Percentiles rank a stretch among this genome's conserved stretches.
Conservation (phyloP, 1,140 invertebrate genomes). For the Camponotus vicinus region DNA sequence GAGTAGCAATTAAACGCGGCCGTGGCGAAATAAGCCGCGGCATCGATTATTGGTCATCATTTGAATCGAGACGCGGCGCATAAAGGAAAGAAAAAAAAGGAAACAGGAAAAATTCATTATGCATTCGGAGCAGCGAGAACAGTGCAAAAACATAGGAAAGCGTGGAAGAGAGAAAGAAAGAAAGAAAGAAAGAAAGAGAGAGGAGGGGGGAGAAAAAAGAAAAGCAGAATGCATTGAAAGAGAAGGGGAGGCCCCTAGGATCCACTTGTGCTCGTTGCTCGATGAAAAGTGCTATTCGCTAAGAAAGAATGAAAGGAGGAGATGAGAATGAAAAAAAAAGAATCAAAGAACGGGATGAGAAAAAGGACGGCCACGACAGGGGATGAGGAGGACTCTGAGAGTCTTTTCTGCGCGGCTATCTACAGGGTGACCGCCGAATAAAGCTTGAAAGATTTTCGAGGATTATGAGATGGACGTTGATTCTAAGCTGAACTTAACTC, state of each 20-base stretch:
- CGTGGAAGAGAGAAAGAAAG: no score
- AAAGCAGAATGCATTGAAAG: conserved; percentile 5
- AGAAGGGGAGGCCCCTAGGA: conserved; percentile 29
- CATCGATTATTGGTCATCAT: conserved; percentile 60
- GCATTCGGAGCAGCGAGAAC: conserved; percentile 55
- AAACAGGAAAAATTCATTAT: conserved; percentile 67
- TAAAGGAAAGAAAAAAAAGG: neutral
- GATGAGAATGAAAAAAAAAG: conserved; percentile 35
- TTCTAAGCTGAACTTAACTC: conserved; percentile 49
- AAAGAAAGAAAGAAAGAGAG: neutral
- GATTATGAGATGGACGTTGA: conserved; percentile 61
- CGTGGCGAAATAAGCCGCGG: conserved; percentile 30
- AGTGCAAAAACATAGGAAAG: neutral
- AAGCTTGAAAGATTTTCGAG: conserved; percentile 61
- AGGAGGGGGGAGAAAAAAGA: neutral
- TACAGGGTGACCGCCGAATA: conserved; percentile 61
- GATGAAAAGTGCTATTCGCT: conserved; percentile 60
- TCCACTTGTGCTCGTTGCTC: conserved; percentile 54
- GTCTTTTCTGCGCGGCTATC: conserved; percentile 58
- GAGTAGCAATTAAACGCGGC: conserved; percentile 45
- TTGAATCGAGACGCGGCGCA: conserved; percentile 27
- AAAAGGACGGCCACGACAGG: conserved; percentile 37
- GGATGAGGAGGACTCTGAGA: conserved; percentile 46
- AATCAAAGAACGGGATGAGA: conserved; percentile 49
- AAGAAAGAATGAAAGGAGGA: conserved; percentile 39